Evolutionary conservation across 2,888 invertebrate species (phyloP).

Genomic region (Dyspetes luteomarginatus): DNA sequence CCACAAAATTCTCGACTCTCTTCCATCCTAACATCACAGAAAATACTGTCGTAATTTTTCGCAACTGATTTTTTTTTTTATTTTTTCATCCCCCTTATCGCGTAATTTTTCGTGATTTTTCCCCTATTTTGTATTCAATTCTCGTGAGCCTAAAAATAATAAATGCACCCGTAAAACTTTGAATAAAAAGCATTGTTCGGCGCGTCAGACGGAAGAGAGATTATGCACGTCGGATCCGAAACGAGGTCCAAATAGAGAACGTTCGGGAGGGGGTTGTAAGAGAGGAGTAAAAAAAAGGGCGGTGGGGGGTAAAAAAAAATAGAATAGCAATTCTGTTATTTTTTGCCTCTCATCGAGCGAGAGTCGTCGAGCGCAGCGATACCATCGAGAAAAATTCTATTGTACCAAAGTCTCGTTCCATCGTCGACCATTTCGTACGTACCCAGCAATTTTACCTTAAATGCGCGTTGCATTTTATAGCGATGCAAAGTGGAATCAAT

Average conservation of each 20-base stretch:
- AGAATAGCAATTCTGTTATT: no score
- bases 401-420: constrained; percentile 54
- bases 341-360: constrained; percentile 13
- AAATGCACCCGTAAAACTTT: neutral
- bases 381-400: constrained; percentile 59
- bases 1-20: no score
- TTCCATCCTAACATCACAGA: no score
- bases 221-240: constrained; percentile 7
- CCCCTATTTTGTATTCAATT: neutral
- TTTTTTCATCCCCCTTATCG: neutral
- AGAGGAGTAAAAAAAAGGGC: neutral
- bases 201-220: constrained; percentile 9
- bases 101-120: constrained; percentile 1
- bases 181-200: constrained; percentile 17
- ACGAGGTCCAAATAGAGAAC: constrained; percentile 3
- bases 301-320: no score
- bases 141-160: neutral
- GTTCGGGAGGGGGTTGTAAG: neutral
- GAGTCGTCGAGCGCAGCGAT: constrained; percentile 26
- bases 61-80: constrained; percentile 9
- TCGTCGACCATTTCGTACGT: constrained; percentile 51
- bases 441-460: constrained; percentile 67
- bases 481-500: constrained; percentile 70
- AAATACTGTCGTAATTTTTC: constrained; percentile 24
- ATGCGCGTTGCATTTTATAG: constrained; percentile 68